These are phyloP conservation scores for Salvelinus alpinus DNA, from an alignment of 2,113 vertebrate genomes.

Conservation along the genomic window DNA sequence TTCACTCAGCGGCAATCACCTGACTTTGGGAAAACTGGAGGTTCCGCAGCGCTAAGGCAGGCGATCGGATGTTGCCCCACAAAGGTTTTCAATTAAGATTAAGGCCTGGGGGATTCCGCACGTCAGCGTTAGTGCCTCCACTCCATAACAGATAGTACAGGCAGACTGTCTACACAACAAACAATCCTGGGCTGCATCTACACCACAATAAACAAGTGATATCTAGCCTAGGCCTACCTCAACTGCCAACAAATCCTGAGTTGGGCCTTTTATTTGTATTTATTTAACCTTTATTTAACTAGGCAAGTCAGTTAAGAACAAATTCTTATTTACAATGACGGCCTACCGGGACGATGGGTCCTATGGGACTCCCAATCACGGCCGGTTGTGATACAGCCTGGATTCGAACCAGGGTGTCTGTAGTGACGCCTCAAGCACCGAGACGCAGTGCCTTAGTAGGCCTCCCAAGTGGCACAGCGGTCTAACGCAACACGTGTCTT, in stretches of 20 bases:
- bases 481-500: neutral
- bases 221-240: neutral
- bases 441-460: no score
- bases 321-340: no score
- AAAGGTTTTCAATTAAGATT: slow-evolving; percentile 35
- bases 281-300: no score
- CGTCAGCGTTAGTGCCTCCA: slow-evolving; percentile 4
- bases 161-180: slow-evolving; percentile 1
- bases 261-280: no score
- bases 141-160: slow-evolving; percentile 1
- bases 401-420: no score
- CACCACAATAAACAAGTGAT: neutral
- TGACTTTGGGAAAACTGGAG: slow-evolving; percentile 66
- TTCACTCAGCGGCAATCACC: slow-evolving; percentile 54
- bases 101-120: slow-evolving; percentile 11
- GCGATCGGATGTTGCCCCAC: slow-evolving; percentile 18
- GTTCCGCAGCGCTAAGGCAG: slow-evolving; percentile 35
- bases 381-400: no score
- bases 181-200: neutral
- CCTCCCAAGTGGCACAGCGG: no score
- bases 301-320: no score
- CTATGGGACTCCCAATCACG: no score
- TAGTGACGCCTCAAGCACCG: no score
- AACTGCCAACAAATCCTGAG: neutral
- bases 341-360: no score